phyloP scores from a whole-genome alignment of 2,113 vertebrate species.

The Saguinus imperator region DNA sequence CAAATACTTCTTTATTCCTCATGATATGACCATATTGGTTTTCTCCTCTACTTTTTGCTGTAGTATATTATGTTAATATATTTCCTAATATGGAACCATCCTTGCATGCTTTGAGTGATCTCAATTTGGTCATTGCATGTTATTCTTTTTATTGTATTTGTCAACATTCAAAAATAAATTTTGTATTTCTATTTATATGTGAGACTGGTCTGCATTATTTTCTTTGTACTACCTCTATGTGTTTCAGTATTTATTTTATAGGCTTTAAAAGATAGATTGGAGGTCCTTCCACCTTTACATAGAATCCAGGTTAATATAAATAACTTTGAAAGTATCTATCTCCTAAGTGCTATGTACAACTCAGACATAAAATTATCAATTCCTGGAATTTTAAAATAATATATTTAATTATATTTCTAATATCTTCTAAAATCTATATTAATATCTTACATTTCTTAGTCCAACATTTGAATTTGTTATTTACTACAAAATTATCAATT shows the following conservation, averaged over 20 bases:
- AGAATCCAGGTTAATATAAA: neutral
- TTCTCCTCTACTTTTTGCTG: neutral
- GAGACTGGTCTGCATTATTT: neutral
- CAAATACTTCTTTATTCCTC: neutral
- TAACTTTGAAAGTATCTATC: neutral
- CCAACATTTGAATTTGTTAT: neutral
- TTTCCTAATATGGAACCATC: neutral
- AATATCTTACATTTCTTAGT: neutral
- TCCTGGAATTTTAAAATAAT: neutral
- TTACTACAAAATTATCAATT: neutral
- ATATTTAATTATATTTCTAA: neutral
- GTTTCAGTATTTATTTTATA: neutral
- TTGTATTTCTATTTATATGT: neutral
- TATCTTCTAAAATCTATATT: neutral
- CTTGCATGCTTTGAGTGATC: neutral
- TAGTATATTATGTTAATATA: neutral
- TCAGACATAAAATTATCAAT: neutral
- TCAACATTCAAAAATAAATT: neutral
- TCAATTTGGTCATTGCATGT: neutral
- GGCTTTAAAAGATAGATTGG: neutral
- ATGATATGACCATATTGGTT: neutral
- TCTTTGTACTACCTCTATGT: neutral
- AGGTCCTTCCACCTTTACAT: neutral
- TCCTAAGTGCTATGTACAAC: neutral
- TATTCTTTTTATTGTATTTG: neutral